A percentile compares a stretch with the other conserved stretches of the same genome.
These are phyloP conservation scores for Poeciliopsis presidionis DNA, from an alignment of 2,797 vertebrate species.

Conservation along the genomic window DNA sequence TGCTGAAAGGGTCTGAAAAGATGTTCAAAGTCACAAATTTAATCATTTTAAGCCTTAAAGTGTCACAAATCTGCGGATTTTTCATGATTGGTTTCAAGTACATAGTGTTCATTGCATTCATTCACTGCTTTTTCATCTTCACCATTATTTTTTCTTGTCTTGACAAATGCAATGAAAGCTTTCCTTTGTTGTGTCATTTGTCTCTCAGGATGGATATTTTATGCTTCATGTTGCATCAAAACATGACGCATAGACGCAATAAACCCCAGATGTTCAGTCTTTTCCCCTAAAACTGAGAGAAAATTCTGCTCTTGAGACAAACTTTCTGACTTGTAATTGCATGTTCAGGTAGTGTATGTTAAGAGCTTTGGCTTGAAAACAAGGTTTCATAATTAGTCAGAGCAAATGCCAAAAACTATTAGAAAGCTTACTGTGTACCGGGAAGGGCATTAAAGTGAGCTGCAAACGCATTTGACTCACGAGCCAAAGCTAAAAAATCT, in stretches of 20 bases:
- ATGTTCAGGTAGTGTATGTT: not conserved
- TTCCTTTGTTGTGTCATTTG: constrained; percentile 1
- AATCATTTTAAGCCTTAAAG: not conserved
- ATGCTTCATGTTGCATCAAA: not conserved
- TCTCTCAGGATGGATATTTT: not conserved
- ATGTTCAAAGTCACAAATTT: not conserved
- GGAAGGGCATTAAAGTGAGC: not conserved
- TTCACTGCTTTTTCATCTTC: not conserved
- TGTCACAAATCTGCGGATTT: not conserved
- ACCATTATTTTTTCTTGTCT: not conserved
- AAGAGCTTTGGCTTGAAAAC: not conserved
- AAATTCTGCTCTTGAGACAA: not conserved
- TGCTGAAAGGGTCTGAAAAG: not conserved
- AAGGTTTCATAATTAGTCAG: not conserved
- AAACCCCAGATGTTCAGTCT: not conserved
- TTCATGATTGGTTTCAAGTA: not conserved
- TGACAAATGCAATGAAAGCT: not conserved
- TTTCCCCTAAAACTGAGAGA: not conserved
- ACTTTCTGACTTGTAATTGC: not conserved
- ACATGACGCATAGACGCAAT: constrained; percentile 2
- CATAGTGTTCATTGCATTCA: not conserved
- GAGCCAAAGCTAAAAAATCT: not conserved
- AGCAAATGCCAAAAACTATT: not conserved
- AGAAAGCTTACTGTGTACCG: not conserved
- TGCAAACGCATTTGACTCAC: not conserved